phyloP scores from a whole-genome alignment of 1,140 invertebrate species.

The Ceratina japonica region DNA sequence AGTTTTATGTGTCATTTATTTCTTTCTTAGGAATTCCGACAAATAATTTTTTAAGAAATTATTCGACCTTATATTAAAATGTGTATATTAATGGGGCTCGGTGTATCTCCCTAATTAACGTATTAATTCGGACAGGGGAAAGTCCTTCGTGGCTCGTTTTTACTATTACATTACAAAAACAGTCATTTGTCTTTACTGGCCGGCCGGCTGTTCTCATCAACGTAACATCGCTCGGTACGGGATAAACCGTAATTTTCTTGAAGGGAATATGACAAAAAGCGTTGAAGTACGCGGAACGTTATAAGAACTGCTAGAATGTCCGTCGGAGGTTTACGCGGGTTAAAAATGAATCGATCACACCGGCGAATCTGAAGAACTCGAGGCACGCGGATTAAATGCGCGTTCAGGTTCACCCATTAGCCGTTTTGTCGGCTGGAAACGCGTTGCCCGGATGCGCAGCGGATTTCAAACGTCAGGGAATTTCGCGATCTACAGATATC shows the following conservation, averaged over 20 bases:
- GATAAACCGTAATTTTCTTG: background rate
- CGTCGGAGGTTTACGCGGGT: background rate
- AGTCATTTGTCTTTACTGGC: background rate
- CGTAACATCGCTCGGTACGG: background rate
- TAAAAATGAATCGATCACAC: constrained; percentile 28
- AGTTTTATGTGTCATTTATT: too few relatives aligned
- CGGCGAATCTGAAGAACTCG: constrained; percentile 6
- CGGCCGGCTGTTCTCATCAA: too few relatives aligned
- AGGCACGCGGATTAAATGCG: constrained; percentile 12
- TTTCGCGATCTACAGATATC: constrained; percentile 39
- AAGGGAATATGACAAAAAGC: background rate
- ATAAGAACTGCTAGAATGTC: background rate
- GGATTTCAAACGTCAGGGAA: constrained; percentile 42
- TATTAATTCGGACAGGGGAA: too few relatives aligned
- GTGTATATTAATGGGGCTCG: too few relatives aligned
- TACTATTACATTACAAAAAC: too few relatives aligned
- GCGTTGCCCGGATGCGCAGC: background rate
- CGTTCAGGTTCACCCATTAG: constrained; percentile 15
- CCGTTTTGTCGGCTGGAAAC: constrained; percentile 14
- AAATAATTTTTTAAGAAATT: background rate
- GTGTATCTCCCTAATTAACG: too few relatives aligned
- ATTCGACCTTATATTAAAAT: too few relatives aligned
- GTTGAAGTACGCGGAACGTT: background rate
- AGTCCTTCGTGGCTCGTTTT: too few relatives aligned
- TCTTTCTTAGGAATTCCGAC: too few relatives aligned